These are phyloP conservation scores for Mantis religiosa DNA, from an alignment of 2,888 invertebrate species.

Conservation along the genomic window DNA sequence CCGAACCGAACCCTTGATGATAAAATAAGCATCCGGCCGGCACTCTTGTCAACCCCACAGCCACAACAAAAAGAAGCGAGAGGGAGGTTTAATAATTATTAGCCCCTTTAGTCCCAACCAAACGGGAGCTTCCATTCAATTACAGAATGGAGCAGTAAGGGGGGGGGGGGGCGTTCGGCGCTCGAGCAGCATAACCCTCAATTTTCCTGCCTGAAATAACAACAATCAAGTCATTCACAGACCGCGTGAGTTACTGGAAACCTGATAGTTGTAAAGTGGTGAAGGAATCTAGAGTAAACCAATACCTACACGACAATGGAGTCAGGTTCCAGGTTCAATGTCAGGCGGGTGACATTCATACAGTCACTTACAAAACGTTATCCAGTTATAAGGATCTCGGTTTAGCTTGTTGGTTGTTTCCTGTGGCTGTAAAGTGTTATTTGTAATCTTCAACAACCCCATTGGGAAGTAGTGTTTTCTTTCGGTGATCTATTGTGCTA, in stretches of 20 bases:
- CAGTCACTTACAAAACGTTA: too few species aligned
- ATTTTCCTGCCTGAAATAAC: not conserved
- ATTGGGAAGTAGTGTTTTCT: too few species aligned
- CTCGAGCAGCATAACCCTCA: not conserved
- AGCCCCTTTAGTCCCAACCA: not conserved
- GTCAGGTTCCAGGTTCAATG: too few species aligned
- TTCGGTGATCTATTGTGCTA: too few species aligned
- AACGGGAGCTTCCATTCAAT: not conserved
- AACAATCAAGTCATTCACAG: not conserved
- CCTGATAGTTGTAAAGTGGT: not conserved
- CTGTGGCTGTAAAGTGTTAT: too few species aligned
- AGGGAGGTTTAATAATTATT: not conserved
- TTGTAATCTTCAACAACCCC: too few species aligned
- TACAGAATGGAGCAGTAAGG: not conserved
- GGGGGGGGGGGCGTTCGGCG: not conserved
- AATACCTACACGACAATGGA: not conserved
- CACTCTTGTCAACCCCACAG: not conserved
- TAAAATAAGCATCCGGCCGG: not conserved
- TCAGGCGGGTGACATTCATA: too few species aligned
- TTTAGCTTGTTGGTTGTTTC: too few species aligned
- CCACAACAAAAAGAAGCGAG: not conserved
- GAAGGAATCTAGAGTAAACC: not conserved
- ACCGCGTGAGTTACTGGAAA: not conserved
- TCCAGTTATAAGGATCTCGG: too few species aligned
- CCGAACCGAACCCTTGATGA: not conserved